A percentile compares a stretch with the other conserved stretches of the same genome.
Conservation (phyloP, 2,797 vertebrate species). For the Lagocephalus sceleratus region DNA sequence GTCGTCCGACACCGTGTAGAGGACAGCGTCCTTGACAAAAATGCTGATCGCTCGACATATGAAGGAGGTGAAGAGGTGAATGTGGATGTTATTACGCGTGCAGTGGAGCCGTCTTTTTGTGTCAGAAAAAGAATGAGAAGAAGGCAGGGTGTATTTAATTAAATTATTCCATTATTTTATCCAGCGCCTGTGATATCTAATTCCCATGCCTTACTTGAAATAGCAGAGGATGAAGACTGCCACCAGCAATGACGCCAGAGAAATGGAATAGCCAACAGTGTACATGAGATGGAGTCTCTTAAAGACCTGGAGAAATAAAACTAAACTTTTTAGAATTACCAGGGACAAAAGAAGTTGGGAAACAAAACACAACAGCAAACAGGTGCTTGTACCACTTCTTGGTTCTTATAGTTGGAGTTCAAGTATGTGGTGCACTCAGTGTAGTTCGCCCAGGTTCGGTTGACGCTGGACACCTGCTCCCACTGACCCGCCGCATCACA, state of each 20-base stretch:
- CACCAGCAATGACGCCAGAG: slow-evolving; percentile 80
- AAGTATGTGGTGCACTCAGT: slow-evolving; percentile 84
- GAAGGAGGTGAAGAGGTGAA: slow-evolving; percentile 90
- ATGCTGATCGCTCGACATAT: slow-evolving; percentile 88
- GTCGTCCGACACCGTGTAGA: slow-evolving; percentile 72
- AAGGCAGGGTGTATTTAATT: too few species aligned
- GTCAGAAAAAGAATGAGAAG: not conserved
- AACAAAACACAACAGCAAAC: not conserved
- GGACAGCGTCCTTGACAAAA: slow-evolving; percentile 87
- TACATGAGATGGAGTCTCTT: slow-evolving; percentile 88
- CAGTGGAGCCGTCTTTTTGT: slow-evolving; percentile 86
- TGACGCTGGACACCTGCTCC: slow-evolving; percentile 80
- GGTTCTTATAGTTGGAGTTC: slow-evolving; percentile 71
- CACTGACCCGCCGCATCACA: slow-evolving; percentile 81
- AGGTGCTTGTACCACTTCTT: slow-evolving; percentile 75
- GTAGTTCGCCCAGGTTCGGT: slow-evolving; percentile 94
- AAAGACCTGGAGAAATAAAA: slow-evolving; percentile 82
- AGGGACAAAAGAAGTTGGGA: not conserved
- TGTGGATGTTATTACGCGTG: slow-evolving; percentile 90
- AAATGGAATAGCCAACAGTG: slow-evolving; percentile 88
- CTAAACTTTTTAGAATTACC: not conserved
- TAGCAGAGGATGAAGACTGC: slow-evolving; percentile 87
- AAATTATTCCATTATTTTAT: not conserved
- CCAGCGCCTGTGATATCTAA: not conserved
- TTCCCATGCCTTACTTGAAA: slow-evolving; percentile 83